These are phyloP conservation scores for Acanthococcus lagerstroemiae DNA, from an alignment of 2,888 invertebrate genomes.

Conservation along the genomic window DNA sequence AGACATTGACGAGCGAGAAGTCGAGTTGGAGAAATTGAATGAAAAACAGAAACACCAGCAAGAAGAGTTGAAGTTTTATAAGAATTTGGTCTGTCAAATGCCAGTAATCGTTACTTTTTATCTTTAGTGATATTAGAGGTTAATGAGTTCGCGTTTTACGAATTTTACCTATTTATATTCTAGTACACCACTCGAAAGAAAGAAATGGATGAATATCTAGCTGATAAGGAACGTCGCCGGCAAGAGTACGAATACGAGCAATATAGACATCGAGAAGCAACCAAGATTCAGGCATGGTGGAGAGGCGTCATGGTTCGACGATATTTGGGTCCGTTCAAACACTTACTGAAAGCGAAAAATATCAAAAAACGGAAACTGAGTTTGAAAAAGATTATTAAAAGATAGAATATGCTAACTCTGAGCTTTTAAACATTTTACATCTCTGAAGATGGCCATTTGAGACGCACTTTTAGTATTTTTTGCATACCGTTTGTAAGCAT, in stretches of 20 bases:
- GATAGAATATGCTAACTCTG: no score
- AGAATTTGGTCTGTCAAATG: neutral
- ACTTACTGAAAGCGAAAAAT: slow-evolving; percentile 28
- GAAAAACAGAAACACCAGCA: slow-evolving; percentile 13
- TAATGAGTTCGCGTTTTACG: neutral
- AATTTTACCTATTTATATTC: slow-evolving; percentile 7
- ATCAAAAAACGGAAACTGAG: slow-evolving; percentile 22
- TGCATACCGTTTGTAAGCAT: no score
- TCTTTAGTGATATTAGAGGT: neutral
- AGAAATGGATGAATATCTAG: slow-evolving; percentile 34
- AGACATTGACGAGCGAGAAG: slow-evolving; percentile 7
- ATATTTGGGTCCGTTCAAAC: slow-evolving; percentile 43
- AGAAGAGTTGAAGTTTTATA: slow-evolving; percentile 7
- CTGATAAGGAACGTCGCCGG: slow-evolving; percentile 26
- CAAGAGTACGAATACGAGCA: slow-evolving; percentile 33
- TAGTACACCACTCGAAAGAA: slow-evolving; percentile 34
- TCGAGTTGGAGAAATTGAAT: neutral
- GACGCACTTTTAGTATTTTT: no score
- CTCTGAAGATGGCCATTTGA: no score
- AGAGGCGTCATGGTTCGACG: slow-evolving; percentile 45
- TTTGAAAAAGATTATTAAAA: no score
- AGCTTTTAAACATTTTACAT: no score
- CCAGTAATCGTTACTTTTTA: neutral
- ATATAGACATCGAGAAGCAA: slow-evolving; percentile 34
- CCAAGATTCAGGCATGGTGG: slow-evolving; percentile 45